Base-by-base conservation (phyloP, 1,140 invertebrate species). In the Neodiprion pinetum region DNA sequence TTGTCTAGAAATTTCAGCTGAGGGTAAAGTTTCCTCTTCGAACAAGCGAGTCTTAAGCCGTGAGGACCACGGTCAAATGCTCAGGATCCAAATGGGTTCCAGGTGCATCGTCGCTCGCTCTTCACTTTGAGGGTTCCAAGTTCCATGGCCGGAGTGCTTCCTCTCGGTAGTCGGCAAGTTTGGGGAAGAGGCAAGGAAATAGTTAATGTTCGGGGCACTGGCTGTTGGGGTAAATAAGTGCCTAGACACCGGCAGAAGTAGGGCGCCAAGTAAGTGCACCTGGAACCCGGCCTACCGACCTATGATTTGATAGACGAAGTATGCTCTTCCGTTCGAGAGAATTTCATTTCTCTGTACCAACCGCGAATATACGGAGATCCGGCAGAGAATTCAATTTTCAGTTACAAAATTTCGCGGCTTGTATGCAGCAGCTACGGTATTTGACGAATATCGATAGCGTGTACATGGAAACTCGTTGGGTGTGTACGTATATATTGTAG, bases 261-360 rank as follows among this genome's bases (percentile, higher is more conserved):
- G 11, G n/a, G 53, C 53, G 7, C 11, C 53, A 17, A 61, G 53
- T 9, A 61, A 61, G 11, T 61, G 53, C 53, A 61, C 53, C 53
- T 61, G 53, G 53, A 61, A 17, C 53, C 53, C 11, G 9, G n/a
- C 53, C 53, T 61, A 61, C n/a, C 11, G n/a, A 12, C 11, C 3
- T 61, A 61, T 12, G n/a, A 61, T 17, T 14, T 12, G 53, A 61
- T 61, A 61, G 11, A 61, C 53, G n/a, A 61, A 17, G 9, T 5
- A 61, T 61, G 53, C 53, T 61, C 53, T 61, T 61, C 53, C 53
- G 53, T 17, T 61, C n/a, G 53, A 61, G 11, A 61, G n/a, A 61
- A 61, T 61, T 61, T 61, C 53, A 61, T 61, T 61, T 17, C 11
- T 61, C 11, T 61, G n/a, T 17, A 12, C 11, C 53, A 40, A 40